These are phyloP conservation scores for Cromileptes altivelis DNA, from an alignment of 2,113 vertebrate genomes.

Conservation along the genomic window DNA sequence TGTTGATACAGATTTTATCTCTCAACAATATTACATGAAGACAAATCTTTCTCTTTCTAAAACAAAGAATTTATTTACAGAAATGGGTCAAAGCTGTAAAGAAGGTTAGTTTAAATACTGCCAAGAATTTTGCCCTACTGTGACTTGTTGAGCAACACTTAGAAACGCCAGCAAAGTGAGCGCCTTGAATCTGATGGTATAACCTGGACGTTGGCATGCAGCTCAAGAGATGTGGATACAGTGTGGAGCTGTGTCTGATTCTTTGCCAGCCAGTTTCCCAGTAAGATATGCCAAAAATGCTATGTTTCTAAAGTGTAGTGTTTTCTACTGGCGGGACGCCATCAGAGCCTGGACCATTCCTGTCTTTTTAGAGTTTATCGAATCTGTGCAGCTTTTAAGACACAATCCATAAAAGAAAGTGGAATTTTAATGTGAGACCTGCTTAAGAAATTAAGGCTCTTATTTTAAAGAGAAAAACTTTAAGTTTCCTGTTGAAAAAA, in stretches of 20 bases:
- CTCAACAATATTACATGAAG: background rate
- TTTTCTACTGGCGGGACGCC: background rate
- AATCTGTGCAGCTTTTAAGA: background rate
- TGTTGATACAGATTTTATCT: too few relatives aligned
- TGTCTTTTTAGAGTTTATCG: background rate
- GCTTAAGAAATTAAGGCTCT: background rate
- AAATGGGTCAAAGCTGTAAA: background rate
- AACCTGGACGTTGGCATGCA: background rate
- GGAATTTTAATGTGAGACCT: too few relatives aligned
- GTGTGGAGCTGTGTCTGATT: background rate
- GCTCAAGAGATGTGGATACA: background rate
- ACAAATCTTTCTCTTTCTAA: background rate
- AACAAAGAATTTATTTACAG: slow-evolving; percentile 5
- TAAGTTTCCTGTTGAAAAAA: background rate
- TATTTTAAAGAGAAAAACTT: background rate
- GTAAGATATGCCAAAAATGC: background rate
- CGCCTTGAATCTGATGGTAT: background rate
- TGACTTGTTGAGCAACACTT: slow-evolving; percentile 30
- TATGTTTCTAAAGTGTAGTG: background rate
- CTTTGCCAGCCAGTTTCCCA: background rate
- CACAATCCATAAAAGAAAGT: background rate
- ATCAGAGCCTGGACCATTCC: background rate
- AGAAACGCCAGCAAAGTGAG: slow-evolving; percentile 17
- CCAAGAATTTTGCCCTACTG: slow-evolving; percentile 13
- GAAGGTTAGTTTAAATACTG: slow-evolving; percentile 13